Base-by-base conservation (phyloP, 2,113 vertebrate genomes). In the Propithecus coquereli region DNA sequence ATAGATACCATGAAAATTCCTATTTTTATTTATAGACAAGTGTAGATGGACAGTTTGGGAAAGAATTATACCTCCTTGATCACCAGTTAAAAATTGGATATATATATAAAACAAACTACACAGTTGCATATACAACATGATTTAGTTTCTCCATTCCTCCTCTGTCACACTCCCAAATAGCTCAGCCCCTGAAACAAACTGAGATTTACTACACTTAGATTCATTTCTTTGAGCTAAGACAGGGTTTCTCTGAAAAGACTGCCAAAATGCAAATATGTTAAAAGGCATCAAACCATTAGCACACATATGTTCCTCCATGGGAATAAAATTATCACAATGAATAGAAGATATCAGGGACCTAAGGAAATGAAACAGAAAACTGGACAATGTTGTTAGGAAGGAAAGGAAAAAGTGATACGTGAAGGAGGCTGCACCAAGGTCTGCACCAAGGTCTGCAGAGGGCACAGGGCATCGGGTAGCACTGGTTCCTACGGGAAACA, bases 21-120 rank as follows among this genome's bases (percentile, higher is more conserved):
- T 22, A 74, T 85, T 95, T 96, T 95, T 90, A 63, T 59, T 86
- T 73, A 79, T 32, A 93, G n/a, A 79, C 30, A 88, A 95, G 88
- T 57, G 11, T 61, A 79, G 7, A 57, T 87, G 76, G 14, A 32
- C 8, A 83, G n/a, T 84, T 84, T 92, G 30, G 30, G 25, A 47
- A 47, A 92, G 1, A 91, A 76, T 92, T 92, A 43, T 65, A 73
- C 10, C 8, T 92, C 23, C 13, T 76, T 70, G 61, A 54, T 77
- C 11, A 43, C 18, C 32, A 70, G 16, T 90, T 68, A 37, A 95
- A 95, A 92, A n/a, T 1, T 59, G 47, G 37, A 84, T 27, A 87
- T 92, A 27, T 50, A 13, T n/a, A 22, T 16, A 52, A 14, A 52
- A 61, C 80, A 92, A 94, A 37, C 43, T 57, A 66, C 20, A 76